These are phyloP conservation scores for Montipora sp. DNA, from an alignment of 64 coral and sea anemone genomes.

Conservation along the genomic window DNA sequence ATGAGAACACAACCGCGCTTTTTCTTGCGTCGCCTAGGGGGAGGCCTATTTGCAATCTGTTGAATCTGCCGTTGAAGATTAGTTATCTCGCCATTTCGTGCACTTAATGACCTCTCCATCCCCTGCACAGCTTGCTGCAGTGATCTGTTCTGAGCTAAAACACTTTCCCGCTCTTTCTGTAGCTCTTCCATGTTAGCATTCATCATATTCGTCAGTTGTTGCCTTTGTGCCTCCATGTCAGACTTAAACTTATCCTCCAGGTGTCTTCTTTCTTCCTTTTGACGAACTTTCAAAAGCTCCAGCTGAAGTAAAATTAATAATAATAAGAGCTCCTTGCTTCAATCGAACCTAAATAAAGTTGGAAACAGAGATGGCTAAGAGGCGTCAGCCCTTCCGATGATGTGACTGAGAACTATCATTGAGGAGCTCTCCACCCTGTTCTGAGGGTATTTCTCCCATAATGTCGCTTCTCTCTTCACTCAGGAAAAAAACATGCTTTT, in stretches of 20 bases:
- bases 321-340: too few relatives aligned
- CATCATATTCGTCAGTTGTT: slow-evolving; percentile 84
- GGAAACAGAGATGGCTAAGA: too few relatives aligned
- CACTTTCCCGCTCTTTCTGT: slow-evolving; percentile 31
- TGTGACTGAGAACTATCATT: too few relatives aligned
- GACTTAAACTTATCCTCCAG: slow-evolving; percentile 66
- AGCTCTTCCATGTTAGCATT: slow-evolving; percentile 74
- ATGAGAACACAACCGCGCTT: slow-evolving; percentile 14
- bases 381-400: too few relatives aligned
- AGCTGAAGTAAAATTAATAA: slow-evolving; percentile 29
- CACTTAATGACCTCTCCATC: slow-evolving; percentile 21
- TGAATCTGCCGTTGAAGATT: slow-evolving; percentile 18
- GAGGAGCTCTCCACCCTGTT: too few relatives aligned
- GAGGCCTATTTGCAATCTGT: slow-evolving; percentile 25
- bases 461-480: too few relatives aligned
- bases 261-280: slow-evolving; percentile 68
- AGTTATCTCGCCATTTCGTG: slow-evolving; percentile 27
- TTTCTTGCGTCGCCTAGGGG: neutral
- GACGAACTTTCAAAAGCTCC: slow-evolving; percentile 46
- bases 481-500: too few relatives aligned
- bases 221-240: slow-evolving; percentile 50
- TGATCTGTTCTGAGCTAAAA: neutral
- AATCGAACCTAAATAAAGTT: too few relatives aligned
- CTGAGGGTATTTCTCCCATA: too few relatives aligned
- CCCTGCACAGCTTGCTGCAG: neutral